These are phyloP conservation scores for Scaptodrosophila lebanonensis DNA, from an alignment of 1,140 invertebrate genomes.

Conservation along the genomic window DNA sequence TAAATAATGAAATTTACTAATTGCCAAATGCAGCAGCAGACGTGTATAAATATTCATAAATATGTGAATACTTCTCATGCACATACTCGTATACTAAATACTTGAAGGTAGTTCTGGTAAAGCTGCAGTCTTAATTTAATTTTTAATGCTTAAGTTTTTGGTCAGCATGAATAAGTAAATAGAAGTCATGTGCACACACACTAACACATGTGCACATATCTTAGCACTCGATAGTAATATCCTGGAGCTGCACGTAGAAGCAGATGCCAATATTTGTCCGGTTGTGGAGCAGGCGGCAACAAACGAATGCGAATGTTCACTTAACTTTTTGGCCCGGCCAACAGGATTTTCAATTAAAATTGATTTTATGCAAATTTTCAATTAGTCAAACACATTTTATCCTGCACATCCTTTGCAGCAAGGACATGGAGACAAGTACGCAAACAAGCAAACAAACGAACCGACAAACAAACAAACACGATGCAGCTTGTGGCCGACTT, in stretches of 20 bases:
- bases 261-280: conserved; percentile 64
- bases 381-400: conserved; percentile 63
- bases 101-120: no score
- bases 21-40: conserved; percentile 40
- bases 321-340: conserved; percentile 55
- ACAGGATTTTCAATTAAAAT: conserved; percentile 73
- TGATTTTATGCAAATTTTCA: conserved; percentile 75
- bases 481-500: conserved; percentile 1
- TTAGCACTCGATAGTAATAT: conserved; percentile 25
- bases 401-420: conserved; percentile 11
- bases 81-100: no score
- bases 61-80: no score
- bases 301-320: conserved; percentile 52
- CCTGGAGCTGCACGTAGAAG: conserved; percentile 22
- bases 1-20: conserved; percentile 66
- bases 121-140: conserved; percentile 62
- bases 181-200: conserved; percentile 10
- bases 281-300: conserved; percentile 17
- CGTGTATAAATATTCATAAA: no score
- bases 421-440: conserved; percentile 1
- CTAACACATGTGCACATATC: conserved; percentile 24
- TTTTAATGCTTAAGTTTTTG: conserved; percentile 65
- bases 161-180: conserved; percentile 51
- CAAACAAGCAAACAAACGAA: conserved; percentile 15
- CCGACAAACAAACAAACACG: conserved; percentile 33